A percentile compares a stretch with the other conserved stretches of the same genome.
phyloP scores from a whole-genome alignment of 2,113 vertebrate species.

The Nyctibius bracteatus region DNA sequence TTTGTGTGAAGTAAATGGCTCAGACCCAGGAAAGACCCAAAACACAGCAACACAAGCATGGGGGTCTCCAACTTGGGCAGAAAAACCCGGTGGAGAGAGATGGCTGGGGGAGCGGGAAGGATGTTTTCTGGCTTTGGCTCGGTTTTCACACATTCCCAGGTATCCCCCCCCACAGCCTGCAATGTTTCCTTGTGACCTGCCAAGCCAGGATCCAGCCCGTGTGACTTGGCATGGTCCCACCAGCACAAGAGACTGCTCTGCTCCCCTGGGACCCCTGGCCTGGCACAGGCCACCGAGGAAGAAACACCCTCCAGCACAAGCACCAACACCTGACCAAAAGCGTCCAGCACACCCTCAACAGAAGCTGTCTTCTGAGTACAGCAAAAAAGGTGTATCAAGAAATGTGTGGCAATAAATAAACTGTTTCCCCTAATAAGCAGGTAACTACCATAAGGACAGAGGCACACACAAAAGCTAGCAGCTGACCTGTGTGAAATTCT shows the following conservation, averaged over 20 bases:
- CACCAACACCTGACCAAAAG: background rate
- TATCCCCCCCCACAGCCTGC: background rate
- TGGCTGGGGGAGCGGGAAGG: background rate
- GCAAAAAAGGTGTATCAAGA: background rate
- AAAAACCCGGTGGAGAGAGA: accelerated
- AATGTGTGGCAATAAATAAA: background rate
- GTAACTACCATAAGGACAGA: background rate
- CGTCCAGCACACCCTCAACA: background rate
- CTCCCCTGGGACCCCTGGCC: background rate
- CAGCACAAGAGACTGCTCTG: background rate
- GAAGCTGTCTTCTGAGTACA: background rate
- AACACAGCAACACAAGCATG: accelerated
- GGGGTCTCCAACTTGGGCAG: background rate
- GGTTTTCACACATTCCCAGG: background rate
- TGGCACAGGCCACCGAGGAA: background rate
- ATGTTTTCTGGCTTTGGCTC: background rate
- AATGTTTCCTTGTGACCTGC: background rate
- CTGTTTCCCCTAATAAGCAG: background rate
- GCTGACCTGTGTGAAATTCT: background rate
- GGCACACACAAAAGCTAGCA: background rate
- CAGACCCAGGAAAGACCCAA: background rate
- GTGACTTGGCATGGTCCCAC: accelerated
- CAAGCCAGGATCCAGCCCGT: accelerated
- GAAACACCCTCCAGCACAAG: background rate
- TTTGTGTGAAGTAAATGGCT: background rate